Percentiles rank a stretch among this genome's conserved stretches.
These are phyloP conservation scores for Carcharodon carcharias DNA, from an alignment of 2,797 vertebrate species.

Conservation along the genomic window DNA sequence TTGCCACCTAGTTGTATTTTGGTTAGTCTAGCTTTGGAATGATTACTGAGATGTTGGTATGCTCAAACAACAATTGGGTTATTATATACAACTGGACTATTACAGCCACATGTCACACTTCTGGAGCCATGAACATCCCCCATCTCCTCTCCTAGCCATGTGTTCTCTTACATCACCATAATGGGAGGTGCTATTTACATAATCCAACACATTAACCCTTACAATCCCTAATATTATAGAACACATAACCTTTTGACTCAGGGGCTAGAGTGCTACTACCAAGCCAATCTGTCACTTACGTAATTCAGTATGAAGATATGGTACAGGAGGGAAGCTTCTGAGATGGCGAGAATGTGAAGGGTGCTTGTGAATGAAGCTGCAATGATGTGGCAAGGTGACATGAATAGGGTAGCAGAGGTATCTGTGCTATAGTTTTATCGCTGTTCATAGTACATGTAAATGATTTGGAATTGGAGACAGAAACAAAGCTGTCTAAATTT, in stretches of 20 bases:
- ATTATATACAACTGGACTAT: no score
- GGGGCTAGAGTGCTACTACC: neutral
- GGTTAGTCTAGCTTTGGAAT: no score
- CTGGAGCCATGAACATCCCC: no score
- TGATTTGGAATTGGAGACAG: neutral
- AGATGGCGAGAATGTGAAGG: neutral
- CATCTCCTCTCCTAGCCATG: no score
- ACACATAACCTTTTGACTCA: neutral
- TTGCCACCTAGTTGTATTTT: no score
- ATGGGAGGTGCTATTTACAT: no score
- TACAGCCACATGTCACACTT: no score
- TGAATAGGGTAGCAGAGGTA: neutral
- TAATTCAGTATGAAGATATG: neutral
- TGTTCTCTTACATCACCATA: no score
- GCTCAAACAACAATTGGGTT: no score
- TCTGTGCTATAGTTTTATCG: neutral
- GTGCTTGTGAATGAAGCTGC: neutral
- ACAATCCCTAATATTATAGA: no score
- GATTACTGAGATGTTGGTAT: no score
- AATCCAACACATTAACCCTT: no score
- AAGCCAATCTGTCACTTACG: neutral
- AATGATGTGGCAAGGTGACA: neutral
- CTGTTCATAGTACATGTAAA: neutral
- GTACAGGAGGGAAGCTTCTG: neutral
- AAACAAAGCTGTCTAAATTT: neutral